phyloP scores from a whole-genome alignment of 2,797 vertebrate species.

The Lagodon rhomboides region DNA sequence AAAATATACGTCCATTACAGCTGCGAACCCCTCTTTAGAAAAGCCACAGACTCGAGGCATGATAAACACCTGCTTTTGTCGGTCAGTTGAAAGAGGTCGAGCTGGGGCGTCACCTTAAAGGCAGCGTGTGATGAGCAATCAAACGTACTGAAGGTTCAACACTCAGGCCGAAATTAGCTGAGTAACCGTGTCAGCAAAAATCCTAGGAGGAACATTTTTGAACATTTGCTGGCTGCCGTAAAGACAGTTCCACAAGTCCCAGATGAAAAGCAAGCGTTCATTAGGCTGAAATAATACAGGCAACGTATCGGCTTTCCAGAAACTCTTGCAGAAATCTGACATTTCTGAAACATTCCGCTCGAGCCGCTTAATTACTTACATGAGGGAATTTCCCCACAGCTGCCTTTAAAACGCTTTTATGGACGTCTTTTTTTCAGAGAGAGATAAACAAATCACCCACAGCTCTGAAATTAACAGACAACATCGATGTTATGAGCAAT shows the following conservation, averaged over 20 bases:
- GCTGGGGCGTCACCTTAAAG: not conserved
- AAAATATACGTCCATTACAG: not conserved
- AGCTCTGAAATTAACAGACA: conserved; percentile 17
- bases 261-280: not conserved
- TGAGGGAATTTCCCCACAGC: conserved; percentile 11
- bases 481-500: not conserved
- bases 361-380: not conserved
- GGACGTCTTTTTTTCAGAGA: not conserved
- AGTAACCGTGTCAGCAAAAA: not conserved
- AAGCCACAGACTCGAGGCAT: not conserved
- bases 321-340: conserved; percentile 12
- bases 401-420: conserved; percentile 1
- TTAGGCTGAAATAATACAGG: conserved; percentile 33
- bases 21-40: not conserved
- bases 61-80: conserved; percentile 6
- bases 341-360: conserved; percentile 6
- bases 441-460: conserved; percentile 41
- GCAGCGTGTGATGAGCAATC: not conserved
- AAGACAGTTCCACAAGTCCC: not conserved
- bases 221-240: not conserved
- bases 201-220: not conserved
- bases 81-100: not conserved
- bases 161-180: not conserved
- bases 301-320: conserved; percentile 11
- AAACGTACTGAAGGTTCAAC: not conserved